These are phyloP conservation scores for Lepidostoma basale DNA, from an alignment of 1,140 invertebrate species.

Conservation along the genomic window DNA sequence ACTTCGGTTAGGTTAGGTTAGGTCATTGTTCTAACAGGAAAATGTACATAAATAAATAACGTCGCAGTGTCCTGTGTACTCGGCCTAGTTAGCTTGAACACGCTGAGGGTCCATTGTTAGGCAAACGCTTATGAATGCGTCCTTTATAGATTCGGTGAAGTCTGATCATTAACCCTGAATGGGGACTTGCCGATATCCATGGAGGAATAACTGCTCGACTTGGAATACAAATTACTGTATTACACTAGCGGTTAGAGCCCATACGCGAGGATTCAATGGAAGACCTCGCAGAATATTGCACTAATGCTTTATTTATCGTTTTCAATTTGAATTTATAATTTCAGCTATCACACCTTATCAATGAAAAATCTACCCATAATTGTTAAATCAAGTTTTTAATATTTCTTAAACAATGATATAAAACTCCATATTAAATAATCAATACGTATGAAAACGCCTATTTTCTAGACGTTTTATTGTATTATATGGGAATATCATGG, in stretches of 20 bases:
- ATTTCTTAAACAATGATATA: too few relatives aligned
- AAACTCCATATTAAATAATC: too few relatives aligned
- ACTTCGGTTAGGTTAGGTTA: too few relatives aligned
- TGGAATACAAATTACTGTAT: slow-evolving; percentile 16
- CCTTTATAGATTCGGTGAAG: neutral
- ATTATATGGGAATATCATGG: too few relatives aligned
- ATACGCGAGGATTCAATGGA: slow-evolving; percentile 1
- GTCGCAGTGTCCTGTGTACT: neutral
- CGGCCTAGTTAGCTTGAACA: neutral
- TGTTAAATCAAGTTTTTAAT: too few relatives aligned
- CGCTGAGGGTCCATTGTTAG: neutral
- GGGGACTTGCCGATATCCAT: neutral
- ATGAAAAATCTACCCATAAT: too few relatives aligned
- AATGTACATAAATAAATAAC: neutral
- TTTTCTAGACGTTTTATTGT: too few relatives aligned
- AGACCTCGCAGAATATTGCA: slow-evolving; percentile 7
- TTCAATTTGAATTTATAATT: slow-evolving; percentile 14
- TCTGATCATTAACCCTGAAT: slow-evolving; percentile 11
- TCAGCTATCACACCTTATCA: too few relatives aligned
- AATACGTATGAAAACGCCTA: too few relatives aligned
- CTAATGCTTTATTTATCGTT: slow-evolving; percentile 17
- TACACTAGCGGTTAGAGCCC: neutral
- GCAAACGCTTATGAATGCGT: neutral
- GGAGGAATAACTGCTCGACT: neutral
- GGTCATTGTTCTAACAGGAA: too few relatives aligned